These are phyloP conservation scores for Saccostrea echinata DNA, from an alignment of 1,140 invertebrate species.

Conservation along the genomic window DNA sequence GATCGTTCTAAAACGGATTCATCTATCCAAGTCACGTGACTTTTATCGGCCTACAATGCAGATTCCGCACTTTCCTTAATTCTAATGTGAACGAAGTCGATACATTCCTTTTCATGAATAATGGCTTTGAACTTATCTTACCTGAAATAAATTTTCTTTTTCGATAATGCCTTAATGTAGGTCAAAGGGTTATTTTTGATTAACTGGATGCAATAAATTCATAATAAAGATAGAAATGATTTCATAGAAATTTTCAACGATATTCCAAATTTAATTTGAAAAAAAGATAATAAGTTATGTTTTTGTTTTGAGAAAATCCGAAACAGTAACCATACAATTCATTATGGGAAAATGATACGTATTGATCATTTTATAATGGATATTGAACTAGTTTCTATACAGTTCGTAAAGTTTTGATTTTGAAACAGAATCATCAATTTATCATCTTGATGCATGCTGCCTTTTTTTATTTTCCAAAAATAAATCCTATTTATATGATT, in stretches of 20 bases:
- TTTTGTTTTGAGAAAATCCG: neutral
- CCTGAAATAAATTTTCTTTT: slow-evolving; percentile 22
- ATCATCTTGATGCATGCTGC: slow-evolving; percentile 13
- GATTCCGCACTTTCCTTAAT: slow-evolving; percentile 17
- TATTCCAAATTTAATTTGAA: slow-evolving; percentile 12
- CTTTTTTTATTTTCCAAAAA: slow-evolving; percentile 4
- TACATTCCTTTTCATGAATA: slow-evolving; percentile 33
- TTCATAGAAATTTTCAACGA: neutral
- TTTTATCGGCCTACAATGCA: neutral
- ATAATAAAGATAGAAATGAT: slow-evolving; percentile 1
- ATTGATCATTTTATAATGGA: too few species aligned
- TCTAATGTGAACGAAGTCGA: slow-evolving; percentile 8
- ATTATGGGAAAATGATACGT: too few species aligned
- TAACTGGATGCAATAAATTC: slow-evolving; percentile 26
- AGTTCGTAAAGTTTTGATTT: neutral
- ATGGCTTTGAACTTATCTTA: slow-evolving; percentile 7
- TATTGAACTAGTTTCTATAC: too few species aligned
- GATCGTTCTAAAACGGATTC: neutral
- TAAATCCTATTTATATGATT: neutral
- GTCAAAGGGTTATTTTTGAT: slow-evolving; percentile 16
- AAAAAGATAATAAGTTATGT: neutral
- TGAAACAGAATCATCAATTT: neutral
- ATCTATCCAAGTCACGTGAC: neutral
- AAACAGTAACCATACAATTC: too few species aligned
- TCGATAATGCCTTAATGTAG: slow-evolving; percentile 32